These are phyloP conservation scores for Orthosia cruda DNA, from an alignment of 2,888 invertebrate species.

Conservation along the genomic window DNA sequence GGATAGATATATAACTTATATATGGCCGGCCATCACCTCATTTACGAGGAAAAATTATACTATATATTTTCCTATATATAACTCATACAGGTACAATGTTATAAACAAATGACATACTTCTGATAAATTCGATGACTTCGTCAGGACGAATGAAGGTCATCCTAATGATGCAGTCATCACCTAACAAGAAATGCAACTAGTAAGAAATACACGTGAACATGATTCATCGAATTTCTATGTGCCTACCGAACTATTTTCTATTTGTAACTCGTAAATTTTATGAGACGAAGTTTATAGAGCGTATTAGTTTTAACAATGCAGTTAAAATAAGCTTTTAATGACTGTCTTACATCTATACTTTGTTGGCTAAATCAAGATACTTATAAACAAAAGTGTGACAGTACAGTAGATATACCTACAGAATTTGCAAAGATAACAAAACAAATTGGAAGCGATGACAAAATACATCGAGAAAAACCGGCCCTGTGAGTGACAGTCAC, in stretches of 20 bases:
- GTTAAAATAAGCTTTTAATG: constrained; percentile 33
- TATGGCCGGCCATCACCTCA: neutral
- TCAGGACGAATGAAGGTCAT: constrained; percentile 12
- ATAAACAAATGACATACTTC: constrained; percentile 4
- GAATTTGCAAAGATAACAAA: neutral
- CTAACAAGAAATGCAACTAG: constrained; percentile 19
- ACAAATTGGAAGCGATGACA: neutral
- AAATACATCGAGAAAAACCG: too few species aligned
- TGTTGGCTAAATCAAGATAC: neutral
- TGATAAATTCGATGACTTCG: constrained; percentile 21
- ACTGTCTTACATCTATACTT: constrained; percentile 24
- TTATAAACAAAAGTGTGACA: neutral
- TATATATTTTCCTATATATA: neutral
- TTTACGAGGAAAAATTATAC: constrained; percentile 19
- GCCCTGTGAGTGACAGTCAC: neutral
- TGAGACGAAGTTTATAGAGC: constrained; percentile 7
- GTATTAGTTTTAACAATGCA: constrained; percentile 38
- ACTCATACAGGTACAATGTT: neutral
- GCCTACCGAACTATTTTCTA: constrained; percentile 21
- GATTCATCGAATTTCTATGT: constrained; percentile 22
- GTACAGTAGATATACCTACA: neutral
- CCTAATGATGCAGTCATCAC: constrained; percentile 17
- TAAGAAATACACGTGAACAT: constrained; percentile 22
- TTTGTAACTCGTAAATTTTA: constrained; percentile 37
- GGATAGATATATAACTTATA: neutral